Evolutionary conservation across 1,140 invertebrate genomes (phyloP).

Genomic region (Eupristina koningsbergeri): DNA sequence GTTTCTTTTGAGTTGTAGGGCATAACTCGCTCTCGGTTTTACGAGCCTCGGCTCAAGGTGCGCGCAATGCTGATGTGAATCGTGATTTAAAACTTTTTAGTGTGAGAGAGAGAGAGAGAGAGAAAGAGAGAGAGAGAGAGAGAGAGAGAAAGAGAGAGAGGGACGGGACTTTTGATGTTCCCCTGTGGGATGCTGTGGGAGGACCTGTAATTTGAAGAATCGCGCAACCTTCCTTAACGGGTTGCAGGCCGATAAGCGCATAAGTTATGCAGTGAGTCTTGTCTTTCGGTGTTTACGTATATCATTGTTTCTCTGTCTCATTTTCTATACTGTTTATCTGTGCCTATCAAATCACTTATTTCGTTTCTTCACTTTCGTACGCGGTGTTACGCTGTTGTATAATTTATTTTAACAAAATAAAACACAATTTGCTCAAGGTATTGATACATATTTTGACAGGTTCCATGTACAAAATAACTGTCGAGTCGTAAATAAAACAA

Average conservation of each 20-base stretch:
- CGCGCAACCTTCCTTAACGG: neutral
- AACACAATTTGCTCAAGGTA: neutral
- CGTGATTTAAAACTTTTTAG: constrained; percentile 17
- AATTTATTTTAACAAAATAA: neutral
- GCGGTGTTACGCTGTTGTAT: neutral
- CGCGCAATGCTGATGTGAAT: constrained; percentile 1
- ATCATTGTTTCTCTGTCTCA: constrained; percentile 11
- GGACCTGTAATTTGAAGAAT: constrained; percentile 11
- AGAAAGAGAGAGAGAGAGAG: neutral
- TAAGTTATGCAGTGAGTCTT: neutral
- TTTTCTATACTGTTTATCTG: neutral
- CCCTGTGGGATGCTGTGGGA: neutral
- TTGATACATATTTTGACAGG: no score
- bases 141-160: neutral
- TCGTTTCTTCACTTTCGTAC: neutral
- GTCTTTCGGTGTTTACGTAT: neutral
- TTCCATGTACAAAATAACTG: neutral
- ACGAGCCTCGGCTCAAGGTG: constrained; percentile 19
- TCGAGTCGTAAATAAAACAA: neutral
- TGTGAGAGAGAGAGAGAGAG: neutral
- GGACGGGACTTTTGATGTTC: constrained; percentile 6
- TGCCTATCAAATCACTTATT: neutral
- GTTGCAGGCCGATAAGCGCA: neutral
- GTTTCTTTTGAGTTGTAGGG: constrained; percentile 18
- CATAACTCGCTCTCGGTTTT: constrained; percentile 26